Conservation (phyloP, 2,888 invertebrate genomes). For the Scaptomyza polygonia region DNA sequence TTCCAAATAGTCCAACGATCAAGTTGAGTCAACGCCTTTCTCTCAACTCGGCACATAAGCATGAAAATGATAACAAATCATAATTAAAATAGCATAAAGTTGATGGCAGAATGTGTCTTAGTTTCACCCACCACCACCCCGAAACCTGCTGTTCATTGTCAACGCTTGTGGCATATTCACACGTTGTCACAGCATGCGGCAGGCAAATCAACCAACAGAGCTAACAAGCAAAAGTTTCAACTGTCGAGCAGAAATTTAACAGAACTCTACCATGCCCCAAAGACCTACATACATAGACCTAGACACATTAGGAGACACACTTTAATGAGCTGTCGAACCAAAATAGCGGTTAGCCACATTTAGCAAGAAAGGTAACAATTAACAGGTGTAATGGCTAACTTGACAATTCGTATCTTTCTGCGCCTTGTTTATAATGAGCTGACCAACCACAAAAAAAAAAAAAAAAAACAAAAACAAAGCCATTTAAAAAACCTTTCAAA, state of each 20-base stretch:
- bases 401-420: constrained; percentile 20
- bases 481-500: not conserved
- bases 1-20: no score
- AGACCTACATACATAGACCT: not conserved
- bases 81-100: constrained; percentile 38
- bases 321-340: constrained; percentile 40
- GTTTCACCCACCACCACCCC: not conserved
- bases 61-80: constrained; percentile 7
- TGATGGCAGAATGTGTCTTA: constrained; percentile 40
- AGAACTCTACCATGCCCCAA: constrained; percentile 2
- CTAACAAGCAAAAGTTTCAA: constrained; percentile 18
- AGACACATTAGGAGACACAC: constrained; percentile 34
- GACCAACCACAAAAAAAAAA: constrained; percentile 10
- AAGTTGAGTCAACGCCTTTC: no score
- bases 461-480: not conserved
- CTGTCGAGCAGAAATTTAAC: constrained; percentile 9
- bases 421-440: constrained; percentile 41
- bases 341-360: constrained; percentile 9
- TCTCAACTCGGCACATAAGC: not conserved
- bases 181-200: constrained; percentile 47
- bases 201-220: constrained; percentile 21
- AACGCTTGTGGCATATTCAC: constrained; percentile 9
- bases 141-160: not conserved
- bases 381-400: constrained; percentile 12
- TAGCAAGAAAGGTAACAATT: constrained; percentile 12